Evolutionary conservation across 1,140 invertebrate species (phyloP), one percentile per base, ranked within the genome.

Genomic region (Drosophila oshimai): DNA sequence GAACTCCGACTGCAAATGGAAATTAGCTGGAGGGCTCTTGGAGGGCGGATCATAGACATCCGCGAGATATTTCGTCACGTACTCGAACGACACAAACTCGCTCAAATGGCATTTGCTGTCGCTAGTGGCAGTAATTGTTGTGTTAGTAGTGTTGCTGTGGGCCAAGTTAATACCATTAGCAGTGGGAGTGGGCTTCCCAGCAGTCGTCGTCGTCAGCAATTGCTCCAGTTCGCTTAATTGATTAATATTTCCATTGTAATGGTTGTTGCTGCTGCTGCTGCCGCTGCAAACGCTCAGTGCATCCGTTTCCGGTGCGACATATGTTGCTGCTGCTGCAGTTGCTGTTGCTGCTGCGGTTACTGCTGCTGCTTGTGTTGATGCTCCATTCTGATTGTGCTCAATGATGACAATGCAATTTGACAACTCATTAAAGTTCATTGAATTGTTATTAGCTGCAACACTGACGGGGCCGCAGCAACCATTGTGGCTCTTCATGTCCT

Each of bases 371-470:
- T 62, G 41, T 22, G 49, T 18, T 54, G 67, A 33, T 37, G 55
- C 62, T 50, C 65, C 78, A 45, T 57, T 75, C 62, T 77, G 86
- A 73, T 64, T 86, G 45, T 83, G 79, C 62, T 90, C 88, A 61
- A 89, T 90, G 69, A 89, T 91, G 44, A 90, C 90, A 77, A 90
- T 90, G 80, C 90, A 90, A 88, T 91, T 90, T 69, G 90, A 91
- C 79, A 91, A 79, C 74, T 91, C 90, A 80, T 91, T 91, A 89
- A 89, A 91, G 78, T 90, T 90, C 74, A 91, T 91, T 74, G 90
- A 86, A 80, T 89, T 90, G 75, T 77, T 86, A 84, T 87, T 87
- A 74, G 76, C 74, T 61, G 69, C 46, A 70, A 74, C 37, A 51
- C 57, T n/a, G n/a, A n/a, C 68, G 39, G 36, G 71, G 54, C 51